phyloP scores from a whole-genome alignment of 2,113 vertebrate genomes.

The Mormyrus lacerda region DNA sequence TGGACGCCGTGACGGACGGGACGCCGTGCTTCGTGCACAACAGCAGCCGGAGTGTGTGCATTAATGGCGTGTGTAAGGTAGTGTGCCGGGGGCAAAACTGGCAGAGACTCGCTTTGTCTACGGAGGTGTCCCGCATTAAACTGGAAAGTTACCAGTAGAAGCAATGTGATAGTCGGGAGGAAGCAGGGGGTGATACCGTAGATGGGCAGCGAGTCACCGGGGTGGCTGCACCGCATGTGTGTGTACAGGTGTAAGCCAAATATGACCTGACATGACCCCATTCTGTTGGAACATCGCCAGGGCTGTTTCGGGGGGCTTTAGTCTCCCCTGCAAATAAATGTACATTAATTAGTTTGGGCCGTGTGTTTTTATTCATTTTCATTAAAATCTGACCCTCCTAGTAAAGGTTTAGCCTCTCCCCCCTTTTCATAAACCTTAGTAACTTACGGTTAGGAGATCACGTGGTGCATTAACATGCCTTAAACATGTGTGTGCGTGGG shows the following conservation, averaged over 20 bases:
- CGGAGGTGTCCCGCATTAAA: background rate
- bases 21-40: slow-evolving; percentile 87
- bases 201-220: background rate
- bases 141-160: background rate
- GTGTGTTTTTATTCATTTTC: background rate
- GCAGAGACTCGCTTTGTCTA: background rate
- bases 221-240: background rate
- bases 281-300: background rate
- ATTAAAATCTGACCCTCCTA: background rate
- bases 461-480: background rate
- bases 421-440: background rate
- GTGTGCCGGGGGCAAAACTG: slow-evolving; percentile 54
- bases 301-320: background rate
- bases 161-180: background rate
- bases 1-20: slow-evolving; percentile 87
- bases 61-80: slow-evolving; percentile 99
- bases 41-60: slow-evolving; percentile 81
- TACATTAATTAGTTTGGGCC: background rate
- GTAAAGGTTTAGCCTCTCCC: background rate
- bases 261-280: background rate
- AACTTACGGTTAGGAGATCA: background rate
- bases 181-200: background rate
- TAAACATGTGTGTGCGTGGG: background rate
- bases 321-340: background rate
- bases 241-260: background rate